Percentiles rank a stretch among this genome's conserved stretches.
These are phyloP conservation scores for Toxotes lorentzi DNA, from an alignment of 2,797 vertebrate species.

Conservation along the genomic window DNA sequence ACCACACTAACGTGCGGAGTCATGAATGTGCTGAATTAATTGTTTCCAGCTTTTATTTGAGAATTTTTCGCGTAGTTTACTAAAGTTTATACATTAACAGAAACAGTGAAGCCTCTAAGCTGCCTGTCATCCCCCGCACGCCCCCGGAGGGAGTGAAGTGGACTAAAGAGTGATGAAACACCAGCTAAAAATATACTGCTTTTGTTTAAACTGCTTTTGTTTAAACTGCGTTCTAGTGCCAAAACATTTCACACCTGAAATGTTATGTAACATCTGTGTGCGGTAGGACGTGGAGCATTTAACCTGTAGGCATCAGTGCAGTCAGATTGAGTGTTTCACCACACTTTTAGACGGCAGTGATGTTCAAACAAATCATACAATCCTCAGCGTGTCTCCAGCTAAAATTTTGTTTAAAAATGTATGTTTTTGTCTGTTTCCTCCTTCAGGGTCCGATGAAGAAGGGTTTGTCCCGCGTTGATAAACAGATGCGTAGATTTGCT, in stretches of 20 bases:
- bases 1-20: neutral
- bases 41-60: neutral
- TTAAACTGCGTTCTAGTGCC: neutral
- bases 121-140: neutral
- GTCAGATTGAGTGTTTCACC: no score
- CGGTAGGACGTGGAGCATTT: neutral
- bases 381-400: neutral
- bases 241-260: neutral
- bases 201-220: neutral
- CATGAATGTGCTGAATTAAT: neutral
- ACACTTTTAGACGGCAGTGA: neutral
- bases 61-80: neutral
- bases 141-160: neutral
- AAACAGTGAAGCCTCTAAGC: neutral
- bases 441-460: slow-evolving; percentile 93
- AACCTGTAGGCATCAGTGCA: neutral
- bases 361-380: fast-evolving
- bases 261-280: neutral
- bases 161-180: neutral
- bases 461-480: slow-evolving; percentile 94
- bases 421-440: neutral
- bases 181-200: neutral
- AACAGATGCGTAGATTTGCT: slow-evolving; percentile 96
- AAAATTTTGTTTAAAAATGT: neutral
- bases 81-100: neutral